Evolutionary conservation across 2,113 vertebrate genomes (phyloP), one percentile per base, ranked within the genome.

Genomic region (Neolamprologus tretocephalus): DNA sequence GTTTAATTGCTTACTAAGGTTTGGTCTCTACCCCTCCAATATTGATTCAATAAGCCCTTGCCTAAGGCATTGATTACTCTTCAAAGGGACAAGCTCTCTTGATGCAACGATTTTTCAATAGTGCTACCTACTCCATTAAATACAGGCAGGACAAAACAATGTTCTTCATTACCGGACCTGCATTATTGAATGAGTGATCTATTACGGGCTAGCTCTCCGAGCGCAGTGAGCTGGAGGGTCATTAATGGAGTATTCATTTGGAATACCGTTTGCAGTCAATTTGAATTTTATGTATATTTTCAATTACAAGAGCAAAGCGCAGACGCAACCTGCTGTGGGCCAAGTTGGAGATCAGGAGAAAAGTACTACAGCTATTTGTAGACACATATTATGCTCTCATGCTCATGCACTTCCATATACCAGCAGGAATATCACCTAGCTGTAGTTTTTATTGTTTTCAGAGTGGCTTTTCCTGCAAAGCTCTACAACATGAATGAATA

Each of bases 51-150:
- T 92, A 89, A 92, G 82, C 85, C 81, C 89, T 75, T 35, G 78
- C 82, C 83, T 91, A 83, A 37, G 55, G 28, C 83, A 92, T 91
- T 90, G 93, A 95, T 94, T 90, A 61, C 84, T 68, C 83, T 82
- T 92, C 79, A 91, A 87, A 86, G 83, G 61, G 81, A 87, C 87
- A 82, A 55, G 57, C 86, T 83, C 33, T 54, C 73, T 73, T 33
- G 5, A 78, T 81, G 84, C 61, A 92, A 80, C 49, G 8, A 88
- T 87, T 95, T 93, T 90, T 85, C 93, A 91, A 91, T 90, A 89
- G 82, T 80, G 89, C 92, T 82, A 53, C 89, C 89, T 83, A 80
- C 92, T 91, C 86, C 80, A 92, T 94, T 89, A 92, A 91, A 94
- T 85, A 85, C 63, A 87, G 71, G 73, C 80, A 31, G 86, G 79